Percentiles rank a stretch among this genome's conserved stretches.
Conservation (phyloP, 2,797 vertebrate genomes). For the Xenopus petersii region DNA sequence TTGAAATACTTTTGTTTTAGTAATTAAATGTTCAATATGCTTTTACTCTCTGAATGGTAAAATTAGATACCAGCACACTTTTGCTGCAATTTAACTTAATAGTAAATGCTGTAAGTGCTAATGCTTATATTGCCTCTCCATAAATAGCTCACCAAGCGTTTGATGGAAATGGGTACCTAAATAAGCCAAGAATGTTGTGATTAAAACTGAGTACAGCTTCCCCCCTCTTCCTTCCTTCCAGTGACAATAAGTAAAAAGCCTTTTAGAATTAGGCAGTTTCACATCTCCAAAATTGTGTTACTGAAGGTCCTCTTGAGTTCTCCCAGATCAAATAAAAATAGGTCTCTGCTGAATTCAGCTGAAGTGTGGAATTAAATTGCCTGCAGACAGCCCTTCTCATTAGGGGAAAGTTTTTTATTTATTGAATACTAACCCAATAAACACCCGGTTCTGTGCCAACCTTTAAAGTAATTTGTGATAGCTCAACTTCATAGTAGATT, state of each 20-base stretch:
- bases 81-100: slow-evolving; percentile 17
- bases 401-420: slow-evolving; percentile 35
- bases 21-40: slow-evolving; percentile 27
- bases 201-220: slow-evolving; percentile 20
- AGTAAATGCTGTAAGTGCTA: slow-evolving; percentile 10
- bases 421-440: slow-evolving; percentile 38
- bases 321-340: slow-evolving; percentile 46
- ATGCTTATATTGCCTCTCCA: neutral
- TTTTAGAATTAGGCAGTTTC: slow-evolving; percentile 36
- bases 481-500: slow-evolving; percentile 13
- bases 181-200: slow-evolving; percentile 21
- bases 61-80: slow-evolving; percentile 6
- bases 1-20: neutral
- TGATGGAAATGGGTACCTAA: slow-evolving; percentile 17
- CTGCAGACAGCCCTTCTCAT: slow-evolving; percentile 36
- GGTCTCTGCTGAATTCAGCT: slow-evolving; percentile 27
- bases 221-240: slow-evolving; percentile 18
- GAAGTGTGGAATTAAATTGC: slow-evolving; percentile 36
- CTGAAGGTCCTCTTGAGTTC: slow-evolving; percentile 28
- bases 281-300: slow-evolving; percentile 38
- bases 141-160: slow-evolving; percentile 4
- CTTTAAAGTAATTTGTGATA: slow-evolving; percentile 13
- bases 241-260: slow-evolving; percentile 45
- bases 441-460: slow-evolving; percentile 14
- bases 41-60: slow-evolving; percentile 13